These are phyloP conservation scores for Dipodomys merriami DNA, from an alignment of 2,113 vertebrate species.

Conservation along the genomic window DNA sequence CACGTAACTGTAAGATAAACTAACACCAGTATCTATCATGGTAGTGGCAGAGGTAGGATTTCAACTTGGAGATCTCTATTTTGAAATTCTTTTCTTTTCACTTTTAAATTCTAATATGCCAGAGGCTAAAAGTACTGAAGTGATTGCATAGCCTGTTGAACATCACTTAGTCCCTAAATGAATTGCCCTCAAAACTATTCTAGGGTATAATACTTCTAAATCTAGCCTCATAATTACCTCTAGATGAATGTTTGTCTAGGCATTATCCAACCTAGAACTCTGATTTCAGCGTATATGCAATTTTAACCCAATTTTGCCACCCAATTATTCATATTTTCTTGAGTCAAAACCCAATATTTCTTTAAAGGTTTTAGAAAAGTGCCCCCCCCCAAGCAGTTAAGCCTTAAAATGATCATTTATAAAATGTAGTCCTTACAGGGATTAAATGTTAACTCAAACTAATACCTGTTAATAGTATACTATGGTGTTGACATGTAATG, in stretches of 20 bases:
- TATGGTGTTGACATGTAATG: background rate
- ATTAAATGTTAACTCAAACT: background rate
- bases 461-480: background rate
- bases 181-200: background rate
- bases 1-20: background rate
- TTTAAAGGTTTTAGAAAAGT: background rate
- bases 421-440: background rate
- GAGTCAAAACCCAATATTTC: conserved; percentile 7
- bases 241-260: background rate
- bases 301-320: conserved; percentile 2
- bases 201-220: background rate
- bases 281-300: background rate
- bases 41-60: background rate
- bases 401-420: background rate
- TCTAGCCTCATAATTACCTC: background rate
- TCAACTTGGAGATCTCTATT: background rate
- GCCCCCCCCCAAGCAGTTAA: background rate
- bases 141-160: background rate
- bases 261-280: background rate
- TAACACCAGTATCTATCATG: background rate
- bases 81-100: background rate
- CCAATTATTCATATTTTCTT: conserved; percentile 13
- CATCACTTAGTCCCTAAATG: background rate
- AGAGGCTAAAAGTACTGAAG: background rate
- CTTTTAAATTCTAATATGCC: background rate